Conservation (phyloP, 2,888 invertebrate genomes). For the Sarcophaga caerulescens region DNA sequence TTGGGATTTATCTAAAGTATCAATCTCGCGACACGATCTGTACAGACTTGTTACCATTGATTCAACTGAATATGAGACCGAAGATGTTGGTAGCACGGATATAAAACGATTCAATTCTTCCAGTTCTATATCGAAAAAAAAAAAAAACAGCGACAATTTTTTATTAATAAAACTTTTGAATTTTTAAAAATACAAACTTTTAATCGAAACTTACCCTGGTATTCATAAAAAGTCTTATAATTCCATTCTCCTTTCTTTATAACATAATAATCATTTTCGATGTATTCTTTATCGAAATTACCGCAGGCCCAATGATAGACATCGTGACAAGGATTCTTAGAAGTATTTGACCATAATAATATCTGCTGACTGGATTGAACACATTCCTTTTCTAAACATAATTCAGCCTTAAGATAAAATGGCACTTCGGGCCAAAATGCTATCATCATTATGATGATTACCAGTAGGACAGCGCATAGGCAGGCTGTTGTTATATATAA, state of each 20-base stretch:
- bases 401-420: slow-evolving; percentile 78
- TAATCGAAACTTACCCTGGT: slow-evolving; percentile 76
- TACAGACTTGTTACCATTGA: slow-evolving; percentile 79
- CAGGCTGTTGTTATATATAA: slow-evolving; percentile 78
- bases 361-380: slow-evolving; percentile 79
- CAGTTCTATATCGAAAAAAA: slow-evolving; percentile 73
- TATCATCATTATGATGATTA: slow-evolving; percentile 78
- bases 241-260: slow-evolving; percentile 80
- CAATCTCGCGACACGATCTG: slow-evolving; percentile 79
- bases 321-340: slow-evolving; percentile 78
- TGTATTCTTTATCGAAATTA: slow-evolving; percentile 79
- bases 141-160: slow-evolving; percentile 14
- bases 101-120: slow-evolving; percentile 79
- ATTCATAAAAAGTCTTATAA: slow-evolving; percentile 79
- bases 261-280: slow-evolving; percentile 78
- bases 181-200: background rate
- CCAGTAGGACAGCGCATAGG: slow-evolving; percentile 77
- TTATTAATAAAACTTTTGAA: background rate
- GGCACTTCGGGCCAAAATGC: slow-evolving; percentile 81
- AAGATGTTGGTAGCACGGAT: slow-evolving; percentile 78
- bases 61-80: slow-evolving; percentile 77
- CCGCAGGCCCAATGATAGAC: slow-evolving; percentile 81
- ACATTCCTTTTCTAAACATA: slow-evolving; percentile 79
- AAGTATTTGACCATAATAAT: slow-evolving; percentile 79
- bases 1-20: slow-evolving; percentile 78